Percentiles rank a stretch among this genome's conserved stretches.
phyloP scores from a whole-genome alignment of 2,113 vertebrate species.

The Delphinapterus leucas region DNA sequence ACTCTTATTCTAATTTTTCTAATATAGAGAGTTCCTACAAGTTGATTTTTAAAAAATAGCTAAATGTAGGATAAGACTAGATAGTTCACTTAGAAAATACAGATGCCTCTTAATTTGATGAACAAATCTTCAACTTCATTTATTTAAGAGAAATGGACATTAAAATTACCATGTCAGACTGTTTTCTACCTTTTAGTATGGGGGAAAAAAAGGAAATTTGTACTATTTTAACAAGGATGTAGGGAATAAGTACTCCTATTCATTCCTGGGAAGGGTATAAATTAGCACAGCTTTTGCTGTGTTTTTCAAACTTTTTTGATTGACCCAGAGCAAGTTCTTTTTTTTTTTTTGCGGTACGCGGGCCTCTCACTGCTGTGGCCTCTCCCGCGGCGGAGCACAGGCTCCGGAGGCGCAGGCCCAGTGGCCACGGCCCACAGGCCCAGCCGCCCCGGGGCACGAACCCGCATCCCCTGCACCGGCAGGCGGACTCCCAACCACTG shows the following conservation, averaged over 20 bases:
- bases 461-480: too few species aligned
- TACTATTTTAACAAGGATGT: not conserved
- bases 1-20: not conserved
- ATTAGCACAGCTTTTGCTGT: not conserved
- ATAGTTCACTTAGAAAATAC: not conserved
- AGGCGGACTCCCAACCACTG: too few species aligned
- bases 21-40: not conserved
- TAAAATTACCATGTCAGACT: not conserved
- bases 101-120: not conserved
- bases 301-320: not conserved
- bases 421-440: too few species aligned
- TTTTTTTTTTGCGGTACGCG: too few species aligned
- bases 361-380: too few species aligned
- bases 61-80: not conserved
- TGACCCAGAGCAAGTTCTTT: not conserved
- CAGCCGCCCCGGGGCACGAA: too few species aligned
- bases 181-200: not conserved
- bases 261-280: not conserved
- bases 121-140: not conserved
- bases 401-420: too few species aligned
- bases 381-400: too few species aligned
- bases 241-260: not conserved
- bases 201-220: not conserved
- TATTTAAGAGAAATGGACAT: constrained; percentile 9
- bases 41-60: not conserved